phyloP scores from a whole-genome alignment of 2,113 vertebrate species.

The Scomber japonicus region DNA sequence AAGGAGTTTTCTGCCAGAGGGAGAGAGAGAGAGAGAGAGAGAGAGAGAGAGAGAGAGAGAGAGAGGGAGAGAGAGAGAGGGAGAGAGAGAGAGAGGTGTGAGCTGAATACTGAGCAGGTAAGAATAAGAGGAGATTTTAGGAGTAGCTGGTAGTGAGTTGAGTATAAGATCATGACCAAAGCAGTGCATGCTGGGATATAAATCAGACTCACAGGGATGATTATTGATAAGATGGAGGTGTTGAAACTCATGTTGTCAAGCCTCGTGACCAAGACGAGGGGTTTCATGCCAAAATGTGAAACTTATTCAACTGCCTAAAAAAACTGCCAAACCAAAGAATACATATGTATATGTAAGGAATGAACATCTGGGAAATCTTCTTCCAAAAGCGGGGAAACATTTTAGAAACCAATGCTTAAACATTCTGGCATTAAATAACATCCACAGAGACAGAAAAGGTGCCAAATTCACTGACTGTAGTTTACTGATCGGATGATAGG shows the following conservation, averaged over 20 bases:
- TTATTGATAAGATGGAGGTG: conserved; percentile 58
- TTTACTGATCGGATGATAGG: conserved; percentile 28
- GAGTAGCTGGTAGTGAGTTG: conserved; percentile 7
- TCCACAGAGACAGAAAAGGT: background rate
- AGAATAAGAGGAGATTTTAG: conserved; percentile 13
- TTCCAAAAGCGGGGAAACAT: background rate
- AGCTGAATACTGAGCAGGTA: conserved; percentile 73
- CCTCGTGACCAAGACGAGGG: background rate
- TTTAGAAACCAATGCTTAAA: background rate
- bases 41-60: conserved; percentile 9
- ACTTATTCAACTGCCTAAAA: background rate
- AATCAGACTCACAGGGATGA: conserved; percentile 44
- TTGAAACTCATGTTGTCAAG: conserved; percentile 6
- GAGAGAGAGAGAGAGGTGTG: conserved; percentile 41
- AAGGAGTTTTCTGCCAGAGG: conserved; percentile 48
- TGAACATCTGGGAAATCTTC: background rate
- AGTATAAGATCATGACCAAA: conserved; percentile 49
- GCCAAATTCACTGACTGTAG: background rate
- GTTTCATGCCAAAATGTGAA: too few relatives aligned
- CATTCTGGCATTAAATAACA: background rate
- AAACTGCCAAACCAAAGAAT: background rate
- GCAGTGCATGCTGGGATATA: conserved; percentile 46
- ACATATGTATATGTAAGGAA: background rate
- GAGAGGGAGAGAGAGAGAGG: conserved; percentile 8
- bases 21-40: conserved; percentile 4